Evolutionary conservation across 2,797 vertebrate genomes (phyloP).

Genomic region (Halcyon leucocephala): DNA sequence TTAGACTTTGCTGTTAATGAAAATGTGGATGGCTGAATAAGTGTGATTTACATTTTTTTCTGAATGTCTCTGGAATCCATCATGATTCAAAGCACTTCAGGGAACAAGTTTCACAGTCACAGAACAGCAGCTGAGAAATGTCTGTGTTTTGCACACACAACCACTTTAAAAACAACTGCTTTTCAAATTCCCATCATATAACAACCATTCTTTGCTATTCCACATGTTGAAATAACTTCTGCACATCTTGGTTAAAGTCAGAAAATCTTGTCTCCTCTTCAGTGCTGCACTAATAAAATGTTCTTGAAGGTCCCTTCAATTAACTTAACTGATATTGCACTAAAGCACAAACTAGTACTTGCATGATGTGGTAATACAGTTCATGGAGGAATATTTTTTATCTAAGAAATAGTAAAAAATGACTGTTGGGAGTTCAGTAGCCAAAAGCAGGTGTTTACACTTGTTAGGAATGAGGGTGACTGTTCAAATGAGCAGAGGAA

Average conservation of each 20-base stretch:
- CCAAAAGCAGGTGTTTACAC: not conserved
- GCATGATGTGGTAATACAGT: not conserved
- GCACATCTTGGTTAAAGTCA: not conserved
- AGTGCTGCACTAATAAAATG: not conserved
- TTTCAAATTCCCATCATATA: not conserved
- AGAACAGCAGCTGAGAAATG: not conserved
- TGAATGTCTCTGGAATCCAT: not conserved
- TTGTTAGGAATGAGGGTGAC: not conserved
- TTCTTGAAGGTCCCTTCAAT: not conserved
- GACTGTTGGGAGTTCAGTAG: not conserved
- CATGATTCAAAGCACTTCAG: not conserved
- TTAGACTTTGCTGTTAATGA: not conserved
- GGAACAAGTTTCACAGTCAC: conserved; percentile 4
- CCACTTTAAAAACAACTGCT: not conserved
- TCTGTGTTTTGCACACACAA: not conserved
- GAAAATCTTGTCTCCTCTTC: not conserved
- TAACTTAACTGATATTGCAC: not conserved
- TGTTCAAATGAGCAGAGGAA: not conserved
- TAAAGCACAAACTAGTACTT: not conserved
- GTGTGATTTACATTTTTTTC: conserved; percentile 12
- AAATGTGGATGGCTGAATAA: not conserved
- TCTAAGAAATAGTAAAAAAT: not conserved
- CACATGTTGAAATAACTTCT: not conserved
- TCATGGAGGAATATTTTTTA: not conserved
- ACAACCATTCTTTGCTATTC: not conserved